Percentiles rank a stretch among this genome's conserved stretches.
phyloP scores from a whole-genome alignment of 2,797 vertebrate genomes.

The Esox lucius region DNA sequence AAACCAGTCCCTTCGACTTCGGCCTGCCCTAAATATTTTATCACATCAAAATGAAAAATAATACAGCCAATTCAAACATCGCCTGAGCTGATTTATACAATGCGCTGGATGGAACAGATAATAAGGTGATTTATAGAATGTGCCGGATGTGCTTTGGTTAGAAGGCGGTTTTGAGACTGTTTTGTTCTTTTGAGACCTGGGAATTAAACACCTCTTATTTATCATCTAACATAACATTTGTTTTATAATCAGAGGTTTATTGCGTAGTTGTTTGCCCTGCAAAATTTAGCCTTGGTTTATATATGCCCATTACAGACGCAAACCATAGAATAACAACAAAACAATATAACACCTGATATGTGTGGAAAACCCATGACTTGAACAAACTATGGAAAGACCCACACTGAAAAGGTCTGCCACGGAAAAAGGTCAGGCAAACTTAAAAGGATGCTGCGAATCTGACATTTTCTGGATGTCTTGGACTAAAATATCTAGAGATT shows the following conservation, averaged over 20 bases:
- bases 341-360: neutral
- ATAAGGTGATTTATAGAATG: constrained; percentile 35
- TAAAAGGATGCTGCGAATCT: too few relatives aligned
- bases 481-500: too few relatives aligned
- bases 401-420: neutral
- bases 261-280: neutral
- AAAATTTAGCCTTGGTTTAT: neutral
- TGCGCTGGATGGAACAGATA: constrained; percentile 45
- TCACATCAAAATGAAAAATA: constrained; percentile 74
- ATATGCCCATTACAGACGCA: neutral
- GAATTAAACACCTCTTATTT: neutral
- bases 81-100: constrained; percentile 60
- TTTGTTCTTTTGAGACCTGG: neutral
- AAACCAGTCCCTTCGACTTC: constrained; percentile 57
- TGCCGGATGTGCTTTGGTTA: constrained; percentile 17
- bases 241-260: neutral
- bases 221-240: neutral
- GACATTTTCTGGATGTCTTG: too few relatives aligned
- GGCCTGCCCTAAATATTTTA: constrained; percentile 78
- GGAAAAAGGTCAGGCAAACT: neutral
- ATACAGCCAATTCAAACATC: constrained; percentile 67
- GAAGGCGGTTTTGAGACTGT: neutral
- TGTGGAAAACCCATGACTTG: neutral
- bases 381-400: neutral
- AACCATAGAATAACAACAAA: neutral